phyloP scores from a whole-genome alignment of 2,797 vertebrate species.

The Alcedo quadribrachys region DNA sequence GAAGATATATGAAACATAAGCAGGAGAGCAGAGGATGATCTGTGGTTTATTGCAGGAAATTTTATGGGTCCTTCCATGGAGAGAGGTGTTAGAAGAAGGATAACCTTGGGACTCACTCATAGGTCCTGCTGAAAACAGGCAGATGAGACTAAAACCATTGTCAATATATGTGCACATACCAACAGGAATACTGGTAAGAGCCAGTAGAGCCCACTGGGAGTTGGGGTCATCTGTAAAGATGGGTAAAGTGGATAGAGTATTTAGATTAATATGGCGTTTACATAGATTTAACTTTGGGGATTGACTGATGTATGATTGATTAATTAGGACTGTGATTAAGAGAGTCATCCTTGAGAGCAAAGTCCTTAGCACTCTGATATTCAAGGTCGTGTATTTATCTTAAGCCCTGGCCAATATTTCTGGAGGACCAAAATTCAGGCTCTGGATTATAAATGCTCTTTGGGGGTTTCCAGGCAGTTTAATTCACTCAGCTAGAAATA shows the following conservation, averaged over 20 bases:
- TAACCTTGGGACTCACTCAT: background rate
- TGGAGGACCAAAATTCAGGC: background rate
- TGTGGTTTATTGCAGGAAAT: conserved; percentile 13
- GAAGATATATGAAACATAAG: conserved; percentile 10
- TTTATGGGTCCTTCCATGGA: background rate
- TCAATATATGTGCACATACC: background rate
- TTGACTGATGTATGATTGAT: background rate
- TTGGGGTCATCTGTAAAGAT: background rate
- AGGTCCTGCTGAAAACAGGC: background rate
- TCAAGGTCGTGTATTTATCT: background rate
- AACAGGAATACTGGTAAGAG: background rate
- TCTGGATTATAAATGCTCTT: background rate
- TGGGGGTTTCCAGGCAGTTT: conserved; percentile 4
- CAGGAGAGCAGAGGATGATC: background rate
- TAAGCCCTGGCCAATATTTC: background rate
- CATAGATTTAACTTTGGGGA: background rate
- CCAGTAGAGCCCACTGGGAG: background rate
- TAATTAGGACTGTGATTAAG: background rate
- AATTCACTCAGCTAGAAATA: conserved; percentile 30
- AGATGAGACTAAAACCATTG: background rate
- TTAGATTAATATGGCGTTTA: background rate
- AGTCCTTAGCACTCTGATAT: background rate
- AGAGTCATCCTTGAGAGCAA: background rate
- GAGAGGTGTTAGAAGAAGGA: background rate
- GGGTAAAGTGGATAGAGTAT: background rate